A percentile compares a stretch with the other conserved stretches of the same genome.
These are phyloP conservation scores for Torymus texanus DNA, from an alignment of 2,888 invertebrate genomes.

Conservation along the genomic window DNA sequence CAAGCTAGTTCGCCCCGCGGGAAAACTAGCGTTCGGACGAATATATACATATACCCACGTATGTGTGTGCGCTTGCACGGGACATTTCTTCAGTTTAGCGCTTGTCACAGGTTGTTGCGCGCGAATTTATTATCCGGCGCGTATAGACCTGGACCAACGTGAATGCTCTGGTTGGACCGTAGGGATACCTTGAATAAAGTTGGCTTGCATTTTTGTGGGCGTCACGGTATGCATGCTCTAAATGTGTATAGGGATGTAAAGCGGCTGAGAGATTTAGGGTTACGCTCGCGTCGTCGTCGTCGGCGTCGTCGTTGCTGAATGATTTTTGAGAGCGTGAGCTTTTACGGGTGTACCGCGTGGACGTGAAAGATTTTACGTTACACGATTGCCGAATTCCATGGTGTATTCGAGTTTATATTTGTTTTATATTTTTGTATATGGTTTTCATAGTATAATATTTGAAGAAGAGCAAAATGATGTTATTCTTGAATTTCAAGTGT, in stretches of 20 bases:
- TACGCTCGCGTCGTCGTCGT: not conserved
- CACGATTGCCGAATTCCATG: too few relatives aligned
- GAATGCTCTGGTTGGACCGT: not conserved
- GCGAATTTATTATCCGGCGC: slow-evolving; percentile 31
- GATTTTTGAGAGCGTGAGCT: slow-evolving; percentile 3
- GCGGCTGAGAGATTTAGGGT: slow-evolving; percentile 28
- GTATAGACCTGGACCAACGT: not conserved
- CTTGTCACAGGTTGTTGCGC: slow-evolving; percentile 37
- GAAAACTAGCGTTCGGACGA: slow-evolving; percentile 15
- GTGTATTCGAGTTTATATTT: too few relatives aligned
- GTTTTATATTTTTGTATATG: too few relatives aligned
- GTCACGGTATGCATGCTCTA: not conserved
- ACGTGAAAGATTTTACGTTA: too few relatives aligned
- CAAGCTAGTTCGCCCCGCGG: not conserved
- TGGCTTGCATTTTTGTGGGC: slow-evolving; percentile 11
- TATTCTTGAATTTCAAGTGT: too few relatives aligned
- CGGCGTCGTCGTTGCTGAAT: not conserved
- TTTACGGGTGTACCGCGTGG: not conserved
- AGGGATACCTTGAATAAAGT: slow-evolving; percentile 29
- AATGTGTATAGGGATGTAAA: not conserved
- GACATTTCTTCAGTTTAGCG: slow-evolving; percentile 37
- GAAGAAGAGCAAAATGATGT: too few relatives aligned
- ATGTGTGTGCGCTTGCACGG: not conserved
- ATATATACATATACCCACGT: not conserved
- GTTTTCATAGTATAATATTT: too few relatives aligned